These are phyloP conservation scores for Miniopterus natalensis DNA, from an alignment of 2,113 vertebrate species.

Conservation along the genomic window DNA sequence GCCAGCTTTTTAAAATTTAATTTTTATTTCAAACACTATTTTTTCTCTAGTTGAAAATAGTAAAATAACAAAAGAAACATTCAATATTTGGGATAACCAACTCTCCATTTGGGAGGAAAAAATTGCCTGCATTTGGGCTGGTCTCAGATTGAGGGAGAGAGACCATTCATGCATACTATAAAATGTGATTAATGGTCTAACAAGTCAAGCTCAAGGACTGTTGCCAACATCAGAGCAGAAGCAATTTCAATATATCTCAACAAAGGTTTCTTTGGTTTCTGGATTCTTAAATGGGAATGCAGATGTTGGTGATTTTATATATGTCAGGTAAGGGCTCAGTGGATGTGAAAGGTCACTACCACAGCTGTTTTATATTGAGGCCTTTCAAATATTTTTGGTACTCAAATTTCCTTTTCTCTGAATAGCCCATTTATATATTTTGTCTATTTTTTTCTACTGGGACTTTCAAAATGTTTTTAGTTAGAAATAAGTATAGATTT, in stretches of 20 bases:
- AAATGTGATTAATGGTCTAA: conserved; percentile 17
- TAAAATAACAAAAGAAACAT: conserved; percentile 1
- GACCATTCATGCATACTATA: background rate
- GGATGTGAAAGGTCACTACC: background rate
- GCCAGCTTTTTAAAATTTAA: background rate
- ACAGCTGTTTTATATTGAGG: background rate
- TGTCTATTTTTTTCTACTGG: background rate
- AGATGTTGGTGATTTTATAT: background rate
- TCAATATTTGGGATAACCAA: background rate
- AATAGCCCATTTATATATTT: background rate
- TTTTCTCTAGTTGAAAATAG: background rate
- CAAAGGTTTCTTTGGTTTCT: conserved; percentile 52
- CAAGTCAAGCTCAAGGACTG: background rate
- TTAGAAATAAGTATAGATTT: conserved; percentile 25
- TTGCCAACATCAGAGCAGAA: background rate
- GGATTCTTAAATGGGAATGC: background rate
- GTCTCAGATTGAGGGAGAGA: background rate
- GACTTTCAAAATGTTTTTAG: background rate
- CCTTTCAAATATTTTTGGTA: background rate
- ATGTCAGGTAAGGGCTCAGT: background rate
- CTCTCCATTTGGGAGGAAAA: background rate
- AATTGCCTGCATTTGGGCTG: background rate
- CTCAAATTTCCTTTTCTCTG: background rate
- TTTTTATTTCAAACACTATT: background rate
- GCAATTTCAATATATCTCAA: background rate